Evolutionary conservation across 2,113 vertebrate species (phyloP), one percentile per base, ranked within the genome.

Genomic region (Tachysurus fulvidraco): DNA sequence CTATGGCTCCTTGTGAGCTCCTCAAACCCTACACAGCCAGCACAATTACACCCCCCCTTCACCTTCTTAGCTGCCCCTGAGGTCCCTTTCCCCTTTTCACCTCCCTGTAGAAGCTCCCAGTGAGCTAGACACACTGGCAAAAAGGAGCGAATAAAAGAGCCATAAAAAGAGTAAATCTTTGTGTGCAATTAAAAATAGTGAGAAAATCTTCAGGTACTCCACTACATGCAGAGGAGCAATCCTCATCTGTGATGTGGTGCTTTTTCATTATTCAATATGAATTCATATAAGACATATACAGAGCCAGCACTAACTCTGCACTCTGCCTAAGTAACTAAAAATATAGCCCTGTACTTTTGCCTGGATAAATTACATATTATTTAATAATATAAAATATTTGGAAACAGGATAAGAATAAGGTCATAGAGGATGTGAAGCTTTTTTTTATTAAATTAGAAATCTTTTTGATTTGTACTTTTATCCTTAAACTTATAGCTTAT

Each of bases 11-110:
- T 92, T 89, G 92, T 87, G 92, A 92, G 91, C 93, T 94, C 93
- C 94, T 93, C 94, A 92, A 92, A 89, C 89, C 92, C 93, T 91
- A 94, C 91, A 93, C 94, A 94, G 93, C 92, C 91, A 91, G 94
- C 93, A 95, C 94, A 95, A 94, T 95, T 95, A 95, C 90, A 90
- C 91, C 93, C 93, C 93, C 93, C 93, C 93, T 93, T 94, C 93
- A 94, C 94, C 94, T 95, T 92, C 91, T 93, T 92, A 93, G 93
- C 94, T 94, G 94, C 94, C 94, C 23, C 19, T 74, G 71, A 50
- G 71, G 44, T 74, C 71, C 89, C 79, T 76, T 80, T 71, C 86
- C 64, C 73, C 87, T 88, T 85, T 90, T 90, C 89, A 91, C 91
- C 88, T 95, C 93, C 85, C 92, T 92, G 92, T 92, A 92, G 90